phyloP scores from a whole-genome alignment of 2,113 vertebrate genomes.

The Carassius gibelio region DNA sequence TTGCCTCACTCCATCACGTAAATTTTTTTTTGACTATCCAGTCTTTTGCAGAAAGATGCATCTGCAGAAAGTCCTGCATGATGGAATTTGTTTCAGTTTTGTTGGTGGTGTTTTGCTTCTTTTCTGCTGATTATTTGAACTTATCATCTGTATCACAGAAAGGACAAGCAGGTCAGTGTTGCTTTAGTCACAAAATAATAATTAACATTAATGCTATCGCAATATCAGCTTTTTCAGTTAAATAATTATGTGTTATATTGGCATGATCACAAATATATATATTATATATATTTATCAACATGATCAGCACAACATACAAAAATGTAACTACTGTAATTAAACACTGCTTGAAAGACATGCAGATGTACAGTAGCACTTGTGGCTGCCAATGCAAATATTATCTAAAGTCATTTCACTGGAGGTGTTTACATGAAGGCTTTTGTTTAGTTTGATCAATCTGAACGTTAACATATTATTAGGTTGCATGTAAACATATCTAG shows the following conservation, averaged over 20 bases:
- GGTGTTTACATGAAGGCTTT: neutral
- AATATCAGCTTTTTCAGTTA: neutral
- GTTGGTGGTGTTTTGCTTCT: neutral
- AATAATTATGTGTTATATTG: neutral
- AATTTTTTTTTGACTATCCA: neutral
- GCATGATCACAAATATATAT: neutral
- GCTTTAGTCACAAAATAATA: no score
- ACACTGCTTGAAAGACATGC: no score
- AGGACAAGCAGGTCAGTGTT: neutral
- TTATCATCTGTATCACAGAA: neutral
- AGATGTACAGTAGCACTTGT: no score
- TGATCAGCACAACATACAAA: no score
- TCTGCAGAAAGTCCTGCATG: neutral
- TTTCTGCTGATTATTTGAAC: neutral
- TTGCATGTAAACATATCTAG: no score
- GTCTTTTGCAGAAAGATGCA: neutral
- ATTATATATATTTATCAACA: no score
- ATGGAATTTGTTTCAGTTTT: neutral
- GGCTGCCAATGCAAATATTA: no score
- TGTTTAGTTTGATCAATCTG: neutral
- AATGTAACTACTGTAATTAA: no score
- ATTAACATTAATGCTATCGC: no score
- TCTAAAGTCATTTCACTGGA: no score
- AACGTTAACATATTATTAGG: neutral
- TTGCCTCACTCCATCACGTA: neutral